These are phyloP conservation scores for Drosophila lini DNA, from an alignment of 1,140 invertebrate species.

Conservation along the genomic window DNA sequence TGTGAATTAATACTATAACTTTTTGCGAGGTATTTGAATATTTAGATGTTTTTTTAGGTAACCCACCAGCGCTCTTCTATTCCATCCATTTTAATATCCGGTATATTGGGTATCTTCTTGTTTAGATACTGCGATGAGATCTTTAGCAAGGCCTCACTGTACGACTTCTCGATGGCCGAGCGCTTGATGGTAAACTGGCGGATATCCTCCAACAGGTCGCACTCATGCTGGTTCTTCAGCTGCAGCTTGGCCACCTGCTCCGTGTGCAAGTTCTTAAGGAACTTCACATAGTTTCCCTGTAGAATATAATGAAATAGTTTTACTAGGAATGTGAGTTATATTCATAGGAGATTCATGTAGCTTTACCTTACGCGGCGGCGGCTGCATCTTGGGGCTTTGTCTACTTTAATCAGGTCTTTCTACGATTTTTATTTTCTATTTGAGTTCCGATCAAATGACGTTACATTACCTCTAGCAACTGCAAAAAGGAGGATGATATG, in stretches of 20 bases:
- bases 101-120: conserved; percentile 96
- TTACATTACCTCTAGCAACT: conserved; percentile 78
- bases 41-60: not conserved
- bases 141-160: conserved; percentile 96
- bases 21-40: not conserved
- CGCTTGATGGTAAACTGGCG: conserved; percentile 96
- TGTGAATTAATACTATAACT: too few species aligned
- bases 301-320: not conserved
- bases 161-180: conserved; percentile 96
- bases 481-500: conserved; percentile 17
- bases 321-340: not conserved
- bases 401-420: conserved; percentile 37
- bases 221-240: conserved; percentile 98
- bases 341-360: not conserved
- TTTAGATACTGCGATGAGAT: conserved; percentile 95
- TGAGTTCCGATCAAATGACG: conserved; percentile 44
- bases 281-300: conserved; percentile 94
- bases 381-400: conserved; percentile 78
- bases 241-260: conserved; percentile 96
- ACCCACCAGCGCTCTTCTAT: conserved; percentile 94
- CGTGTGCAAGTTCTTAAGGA: conserved; percentile 95
- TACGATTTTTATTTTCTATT: conserved; percentile 31
- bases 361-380: conserved; percentile 83
- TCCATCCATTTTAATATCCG: conserved; percentile 94
- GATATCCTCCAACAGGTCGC: conserved; percentile 96